Conservation (phyloP, 2,797 vertebrate species). For the Gallinago stenura region DNA sequence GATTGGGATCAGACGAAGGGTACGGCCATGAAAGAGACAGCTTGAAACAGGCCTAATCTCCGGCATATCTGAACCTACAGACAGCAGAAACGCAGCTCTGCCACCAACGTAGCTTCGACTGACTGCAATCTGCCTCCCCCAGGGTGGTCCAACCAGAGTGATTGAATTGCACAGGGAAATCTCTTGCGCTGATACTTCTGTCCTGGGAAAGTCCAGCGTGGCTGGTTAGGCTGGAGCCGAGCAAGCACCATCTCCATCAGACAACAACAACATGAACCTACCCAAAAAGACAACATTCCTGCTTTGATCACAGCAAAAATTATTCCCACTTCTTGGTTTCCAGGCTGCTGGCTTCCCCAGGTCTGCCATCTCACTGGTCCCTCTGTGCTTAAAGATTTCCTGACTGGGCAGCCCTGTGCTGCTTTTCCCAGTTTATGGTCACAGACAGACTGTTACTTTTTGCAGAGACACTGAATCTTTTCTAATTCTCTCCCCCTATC, state of each 20-base stretch:
- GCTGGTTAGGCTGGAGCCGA: not conserved
- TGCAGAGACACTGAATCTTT: not conserved
- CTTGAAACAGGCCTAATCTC: conserved; percentile 75
- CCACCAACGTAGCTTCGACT: conserved; percentile 42
- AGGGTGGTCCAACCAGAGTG: conserved; percentile 45
- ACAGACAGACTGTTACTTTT: not conserved
- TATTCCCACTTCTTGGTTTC: not conserved
- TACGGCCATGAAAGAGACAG: conserved; percentile 60
- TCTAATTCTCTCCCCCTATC: not conserved
- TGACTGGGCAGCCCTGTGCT: not conserved
- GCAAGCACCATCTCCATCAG: not conserved
- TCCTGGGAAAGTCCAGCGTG: not conserved
- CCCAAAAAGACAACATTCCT: not conserved
- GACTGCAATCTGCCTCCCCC: conserved; percentile 29
- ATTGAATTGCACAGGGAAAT: conserved; percentile 61
- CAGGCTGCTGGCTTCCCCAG: not conserved
- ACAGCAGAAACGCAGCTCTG: conserved; percentile 16
- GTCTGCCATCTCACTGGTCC: not conserved
- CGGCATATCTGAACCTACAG: conserved; percentile 46
- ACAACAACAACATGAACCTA: not conserved
- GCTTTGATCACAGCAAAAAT: not conserved
- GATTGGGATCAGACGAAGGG: conserved; percentile 74
- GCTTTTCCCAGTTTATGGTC: not conserved
- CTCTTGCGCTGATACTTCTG: fast-evolving
- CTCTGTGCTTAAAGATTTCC: not conserved